Evolutionary conservation across 2,797 vertebrate genomes (phyloP).

Genomic region (Sitta carolinensis): DNA sequence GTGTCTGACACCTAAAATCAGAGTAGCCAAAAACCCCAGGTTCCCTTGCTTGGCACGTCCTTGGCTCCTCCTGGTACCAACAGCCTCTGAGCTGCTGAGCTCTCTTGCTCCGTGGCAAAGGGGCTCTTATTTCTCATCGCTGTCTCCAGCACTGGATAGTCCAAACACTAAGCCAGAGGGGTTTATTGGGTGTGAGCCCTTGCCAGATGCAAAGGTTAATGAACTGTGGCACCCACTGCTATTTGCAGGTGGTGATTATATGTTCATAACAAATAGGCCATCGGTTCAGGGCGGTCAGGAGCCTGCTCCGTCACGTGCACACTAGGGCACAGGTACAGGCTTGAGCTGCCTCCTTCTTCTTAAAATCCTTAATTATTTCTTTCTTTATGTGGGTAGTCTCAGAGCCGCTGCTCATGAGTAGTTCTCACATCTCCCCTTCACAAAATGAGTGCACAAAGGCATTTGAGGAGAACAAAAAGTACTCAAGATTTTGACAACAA

Average conservation of each 20-base stretch:
- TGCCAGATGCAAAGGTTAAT: not conserved
- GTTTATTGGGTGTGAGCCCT: accelerated
- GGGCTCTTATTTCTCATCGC: not conserved
- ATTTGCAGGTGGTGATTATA: not conserved
- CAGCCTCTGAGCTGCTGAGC: not conserved
- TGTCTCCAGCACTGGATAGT: not conserved
- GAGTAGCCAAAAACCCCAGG: accelerated
- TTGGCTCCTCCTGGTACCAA: not conserved
- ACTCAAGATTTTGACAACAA: not conserved
- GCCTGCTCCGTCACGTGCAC: not conserved
- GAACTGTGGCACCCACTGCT: not conserved
- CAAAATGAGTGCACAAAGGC: not conserved
- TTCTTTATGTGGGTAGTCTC: not conserved
- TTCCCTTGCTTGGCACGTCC: not conserved
- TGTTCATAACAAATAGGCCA: not conserved
- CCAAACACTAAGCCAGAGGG: not conserved
- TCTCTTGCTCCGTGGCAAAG: not conserved
- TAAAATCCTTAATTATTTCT: not conserved
- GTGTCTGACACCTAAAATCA: not conserved
- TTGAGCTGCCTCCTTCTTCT: not conserved
- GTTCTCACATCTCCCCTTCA: not conserved
- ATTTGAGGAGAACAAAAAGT: not conserved
- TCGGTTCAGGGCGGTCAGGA: not conserved
- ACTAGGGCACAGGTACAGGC: not conserved
- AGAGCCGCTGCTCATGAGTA: not conserved